These are phyloP conservation scores for Leptodactylus fuscus DNA, from an alignment of 2,113 vertebrate genomes.

Conservation along the genomic window DNA sequence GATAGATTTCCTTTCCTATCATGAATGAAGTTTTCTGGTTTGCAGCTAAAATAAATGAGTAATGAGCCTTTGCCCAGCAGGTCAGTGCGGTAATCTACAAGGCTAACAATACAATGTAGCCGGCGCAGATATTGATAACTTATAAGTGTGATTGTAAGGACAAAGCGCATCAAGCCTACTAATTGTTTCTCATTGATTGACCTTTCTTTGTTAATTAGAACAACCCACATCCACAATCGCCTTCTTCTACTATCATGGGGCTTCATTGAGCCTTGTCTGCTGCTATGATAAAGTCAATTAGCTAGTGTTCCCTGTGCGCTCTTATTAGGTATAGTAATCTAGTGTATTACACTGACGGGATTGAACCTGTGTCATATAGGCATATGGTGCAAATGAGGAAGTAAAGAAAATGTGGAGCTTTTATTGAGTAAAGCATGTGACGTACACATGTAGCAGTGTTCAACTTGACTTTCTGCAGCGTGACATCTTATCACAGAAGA, in stretches of 20 bases:
- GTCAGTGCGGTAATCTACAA: background rate
- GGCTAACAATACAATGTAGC: slow-evolving; percentile 26
- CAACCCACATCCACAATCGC: slow-evolving; percentile 17
- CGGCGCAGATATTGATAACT: slow-evolving; percentile 26
- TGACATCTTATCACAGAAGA: too few species aligned
- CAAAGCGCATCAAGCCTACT: slow-evolving; percentile 35
- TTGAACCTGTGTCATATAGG: too few species aligned
- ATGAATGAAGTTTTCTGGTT: background rate
- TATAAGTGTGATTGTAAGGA: slow-evolving; percentile 36
- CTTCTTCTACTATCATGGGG: background rate
- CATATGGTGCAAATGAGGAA: too few species aligned
- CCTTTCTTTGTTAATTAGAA: slow-evolving; percentile 51
- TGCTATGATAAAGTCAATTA: slow-evolving; percentile 45
- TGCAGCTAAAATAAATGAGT: background rate
- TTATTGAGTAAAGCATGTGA: too few species aligned
- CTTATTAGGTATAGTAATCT: background rate
- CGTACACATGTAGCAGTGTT: too few species aligned
- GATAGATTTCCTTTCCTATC: background rate
- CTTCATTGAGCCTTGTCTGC: slow-evolving; percentile 25
- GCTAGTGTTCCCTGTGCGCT: background rate
- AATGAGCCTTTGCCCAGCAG: background rate
- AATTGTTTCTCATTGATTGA: slow-evolving; percentile 49
- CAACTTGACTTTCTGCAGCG: too few species aligned
- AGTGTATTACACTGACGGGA: too few species aligned
- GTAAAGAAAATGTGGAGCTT: too few species aligned